These are phyloP conservation scores for Calephelis virginiensis DNA, from an alignment of 1,140 invertebrate genomes.

Conservation along the genomic window DNA sequence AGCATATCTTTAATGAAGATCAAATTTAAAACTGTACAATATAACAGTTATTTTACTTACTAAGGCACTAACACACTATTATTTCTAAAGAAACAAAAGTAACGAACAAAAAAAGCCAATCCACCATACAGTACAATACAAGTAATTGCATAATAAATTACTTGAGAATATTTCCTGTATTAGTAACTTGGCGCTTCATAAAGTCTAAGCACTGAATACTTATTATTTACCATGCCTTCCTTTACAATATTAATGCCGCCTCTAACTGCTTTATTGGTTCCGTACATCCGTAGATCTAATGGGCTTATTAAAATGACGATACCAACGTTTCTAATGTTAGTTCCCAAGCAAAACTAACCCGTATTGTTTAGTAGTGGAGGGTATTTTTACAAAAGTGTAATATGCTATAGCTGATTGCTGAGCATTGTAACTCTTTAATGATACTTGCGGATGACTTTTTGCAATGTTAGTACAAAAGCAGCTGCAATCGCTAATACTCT, in stretches of 20 bases:
- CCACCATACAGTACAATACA: not conserved
- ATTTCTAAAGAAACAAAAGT: not conserved
- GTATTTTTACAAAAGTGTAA: not conserved
- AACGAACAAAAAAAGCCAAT: not conserved
- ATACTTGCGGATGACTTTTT: constrained; percentile 12
- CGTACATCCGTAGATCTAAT: constrained; percentile 33
- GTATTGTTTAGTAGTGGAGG: not conserved
- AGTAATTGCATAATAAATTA: constrained; percentile 18
- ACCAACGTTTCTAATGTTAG: constrained; percentile 32
- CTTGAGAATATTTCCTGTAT: constrained; percentile 25
- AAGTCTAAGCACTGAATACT: constrained; percentile 27
- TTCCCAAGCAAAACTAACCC: constrained; percentile 12
- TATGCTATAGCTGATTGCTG: not conserved
- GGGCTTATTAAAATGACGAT: constrained; percentile 44
- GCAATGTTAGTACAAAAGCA: constrained; percentile 10
- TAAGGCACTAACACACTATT: too few relatives aligned
- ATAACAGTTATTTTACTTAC: too few relatives aligned
- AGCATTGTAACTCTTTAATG: constrained; percentile 7
- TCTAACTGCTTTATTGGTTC: constrained; percentile 36
- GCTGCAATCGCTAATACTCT: constrained; percentile 8
- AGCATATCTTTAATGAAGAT: too few relatives aligned
- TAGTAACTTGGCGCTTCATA: not conserved
- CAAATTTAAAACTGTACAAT: too few relatives aligned
- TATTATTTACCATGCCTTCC: constrained; percentile 30
- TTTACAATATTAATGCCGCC: constrained; percentile 34